Evolutionary conservation across 1,140 invertebrate genomes (phyloP), one percentile per base, ranked within the genome.

Genomic region (Drepana arcuata): DNA sequence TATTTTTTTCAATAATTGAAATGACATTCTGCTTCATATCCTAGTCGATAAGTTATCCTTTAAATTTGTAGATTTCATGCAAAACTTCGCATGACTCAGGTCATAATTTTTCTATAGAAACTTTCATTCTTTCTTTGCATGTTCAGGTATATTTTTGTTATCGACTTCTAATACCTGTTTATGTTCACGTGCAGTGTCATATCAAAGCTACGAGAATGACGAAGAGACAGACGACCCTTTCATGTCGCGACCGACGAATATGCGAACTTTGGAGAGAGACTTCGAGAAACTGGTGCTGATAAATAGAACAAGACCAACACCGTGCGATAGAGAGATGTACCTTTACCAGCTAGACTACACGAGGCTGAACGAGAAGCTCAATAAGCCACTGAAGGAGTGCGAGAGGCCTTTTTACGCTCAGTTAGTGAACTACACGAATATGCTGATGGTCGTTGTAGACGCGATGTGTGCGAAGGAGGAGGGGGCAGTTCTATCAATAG

Each of bases 381-480:
- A 70, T 29, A 75, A 69, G 18, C 74, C 68, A 7, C 15, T 70
- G n/a, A 56, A 51, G 11, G 63, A 72, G 34, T 82, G 77, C 46
- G 54, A 66, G 2, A 46, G 92, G 50, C 90, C 91, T 10, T 97
- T 93, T 81, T 90, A 94, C 37, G 91, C 93, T 1, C 90, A 95
- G 50, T 86, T 89, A 18, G 92, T 96, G 18, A 89, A 90, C 18
- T 87, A 88, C 26, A 96, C 92, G 26, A 96, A 96, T 67, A 87
- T 96, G 83, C 84, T 97, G 2, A 78, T 96, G 35, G 75, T 96
- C 1, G 92, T 95, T 1, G 89, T 95, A 1, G 90, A 95, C 57
- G 89, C 85, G 7, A 59, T 87, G 5, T 93, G 91, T 56, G 64
- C 77, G 0, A 83, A 82, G 24, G 62, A 72, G 9, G 79, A 83